Evolutionary conservation across 2,797 vertebrate genomes (phyloP).

Genomic region (Sebastes kiyomatsui): DNA sequence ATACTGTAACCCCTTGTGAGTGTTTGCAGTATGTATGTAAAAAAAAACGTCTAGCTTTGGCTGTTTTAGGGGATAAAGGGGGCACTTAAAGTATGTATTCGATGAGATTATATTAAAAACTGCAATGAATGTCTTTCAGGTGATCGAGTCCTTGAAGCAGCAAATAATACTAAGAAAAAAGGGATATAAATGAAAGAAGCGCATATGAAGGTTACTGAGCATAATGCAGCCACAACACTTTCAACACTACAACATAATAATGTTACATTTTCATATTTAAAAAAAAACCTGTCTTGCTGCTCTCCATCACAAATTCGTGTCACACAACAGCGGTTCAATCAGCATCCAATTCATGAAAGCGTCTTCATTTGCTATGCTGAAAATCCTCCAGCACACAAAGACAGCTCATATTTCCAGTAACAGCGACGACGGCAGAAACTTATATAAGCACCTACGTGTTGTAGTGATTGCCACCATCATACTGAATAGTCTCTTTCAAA

Average conservation of each 20-base stretch:
- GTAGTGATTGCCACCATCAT: background rate
- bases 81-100: background rate
- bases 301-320: constrained; percentile 42
- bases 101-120: background rate
- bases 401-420: constrained; percentile 5
- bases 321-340: constrained; percentile 55
- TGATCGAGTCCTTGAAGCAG: background rate
- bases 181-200: constrained; percentile 4
- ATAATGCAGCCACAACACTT: constrained; percentile 42
- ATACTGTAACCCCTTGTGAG: background rate
- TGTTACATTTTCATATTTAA: constrained; percentile 25
- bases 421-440: constrained; percentile 1
- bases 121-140: constrained; percentile 19
- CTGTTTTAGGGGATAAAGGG: background rate
- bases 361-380: constrained; percentile 35
- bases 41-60: background rate
- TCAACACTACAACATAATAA: constrained; percentile 38
- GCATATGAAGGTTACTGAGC: constrained; percentile 39
- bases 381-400: constrained; percentile 26
- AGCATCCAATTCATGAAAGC: constrained; percentile 46
- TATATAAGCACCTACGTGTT: background rate
- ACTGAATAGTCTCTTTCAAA: background rate
- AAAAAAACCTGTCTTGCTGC: constrained; percentile 19
- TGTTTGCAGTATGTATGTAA: background rate
- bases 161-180: constrained; percentile 25